Base-by-base conservation (phyloP, 1,140 invertebrate genomes). In the Drosophila ercepeae region DNA sequence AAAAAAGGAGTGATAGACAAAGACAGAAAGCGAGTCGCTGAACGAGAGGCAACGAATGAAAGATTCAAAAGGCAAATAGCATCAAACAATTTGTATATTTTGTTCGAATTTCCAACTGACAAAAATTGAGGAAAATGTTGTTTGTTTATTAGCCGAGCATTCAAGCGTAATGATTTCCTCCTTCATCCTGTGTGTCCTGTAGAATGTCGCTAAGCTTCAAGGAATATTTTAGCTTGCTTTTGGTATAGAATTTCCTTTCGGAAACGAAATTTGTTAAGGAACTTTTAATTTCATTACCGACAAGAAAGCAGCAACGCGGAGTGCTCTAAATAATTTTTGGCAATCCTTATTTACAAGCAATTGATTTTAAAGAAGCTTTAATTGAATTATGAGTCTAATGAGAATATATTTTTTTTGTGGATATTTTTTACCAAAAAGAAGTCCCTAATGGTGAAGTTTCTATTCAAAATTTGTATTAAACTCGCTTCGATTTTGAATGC, bases 71-170 rank as follows among this genome's bases (percentile, higher is more conserved):
- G 50, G 69, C 50, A 78, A 78, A 78, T 78, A 74, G 46, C 75
- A 78, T 74, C 69, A 73, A 78, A 73, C 61, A 78, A 78, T 78
- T 78, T 78, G 41, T 58, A 69, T 63, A 69, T 75, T 75, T 75
- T 65, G 51, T 46, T 36, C 46, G 13, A 44, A 49, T 73, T 63
- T 73, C 19, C 48, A 72, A 39, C 49, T 32, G 65, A 68, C 61
- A 69, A 46, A 69, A 69, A 41, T 68, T 32, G 41, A n/a, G 7
- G 21, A 25, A 72, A 72, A 72, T 72, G 34, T 25, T 42, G 68
- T 61, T 72, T 72, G 55, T 61, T 73, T 78, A 78, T 78, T 78
- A 78, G 75, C 61, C 46, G 32, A 42, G 46, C 64, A 67, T 67
- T 67, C 60, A 65, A 14, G 21, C 64, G 61, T 44, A 67, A 45